Evolutionary conservation across 2,888 invertebrate genomes (phyloP).

Genomic region (Cheilosia scutellata): DNA sequence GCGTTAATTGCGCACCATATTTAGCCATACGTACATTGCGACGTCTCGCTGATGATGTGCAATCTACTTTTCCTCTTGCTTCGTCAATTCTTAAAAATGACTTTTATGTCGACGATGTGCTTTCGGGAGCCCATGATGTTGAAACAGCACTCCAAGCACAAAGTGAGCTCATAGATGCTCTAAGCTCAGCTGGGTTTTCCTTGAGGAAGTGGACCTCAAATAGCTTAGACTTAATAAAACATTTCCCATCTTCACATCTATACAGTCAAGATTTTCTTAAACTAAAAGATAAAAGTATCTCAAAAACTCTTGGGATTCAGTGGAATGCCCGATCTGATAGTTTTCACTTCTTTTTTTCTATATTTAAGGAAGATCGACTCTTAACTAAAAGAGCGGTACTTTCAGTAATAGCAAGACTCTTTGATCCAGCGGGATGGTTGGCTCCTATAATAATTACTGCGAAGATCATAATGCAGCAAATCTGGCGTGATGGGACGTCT

Average conservation of each 20-base stretch:
- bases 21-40: constrained; percentile 3
- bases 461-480: constrained; percentile 57
- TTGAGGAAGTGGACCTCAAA: constrained; percentile 40
- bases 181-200: constrained; percentile 12
- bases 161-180: constrained; percentile 29
- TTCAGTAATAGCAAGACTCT: constrained; percentile 35
- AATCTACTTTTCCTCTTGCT: constrained; percentile 28
- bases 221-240: not conserved
- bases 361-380: not conserved
- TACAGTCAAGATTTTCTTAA: constrained; percentile 39
- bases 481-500: constrained; percentile 33
- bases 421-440: constrained; percentile 63
- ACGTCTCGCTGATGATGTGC: constrained; percentile 13
- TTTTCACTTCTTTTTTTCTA: constrained; percentile 24
- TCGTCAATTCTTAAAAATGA: constrained; percentile 14
- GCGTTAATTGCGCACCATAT: not conserved
- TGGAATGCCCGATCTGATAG: constrained; percentile 49
- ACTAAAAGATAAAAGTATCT: constrained; percentile 32
- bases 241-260: constrained; percentile 19
- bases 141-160: constrained; percentile 24
- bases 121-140: constrained; percentile 54
- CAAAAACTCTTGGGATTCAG: constrained; percentile 56
- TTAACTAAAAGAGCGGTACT: constrained; percentile 51
- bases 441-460: constrained; percentile 45
- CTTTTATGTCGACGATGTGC: constrained; percentile 60